phyloP scores from a whole-genome alignment of 2,113 vertebrate species.

The Chaetorhynchus papuensis region DNA sequence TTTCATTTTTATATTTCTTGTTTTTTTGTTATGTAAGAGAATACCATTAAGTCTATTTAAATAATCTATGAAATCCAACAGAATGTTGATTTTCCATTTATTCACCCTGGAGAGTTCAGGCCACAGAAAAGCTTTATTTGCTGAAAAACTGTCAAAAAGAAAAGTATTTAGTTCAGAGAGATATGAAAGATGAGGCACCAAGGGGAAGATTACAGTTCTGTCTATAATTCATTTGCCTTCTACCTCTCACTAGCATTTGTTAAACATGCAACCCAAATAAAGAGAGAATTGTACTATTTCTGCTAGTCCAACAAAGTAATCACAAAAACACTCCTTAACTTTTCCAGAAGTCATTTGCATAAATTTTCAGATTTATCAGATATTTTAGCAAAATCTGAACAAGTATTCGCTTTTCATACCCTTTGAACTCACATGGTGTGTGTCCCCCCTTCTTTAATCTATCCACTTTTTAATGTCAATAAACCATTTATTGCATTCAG shows the following conservation, averaged over 20 bases:
- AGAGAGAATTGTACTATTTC: background rate
- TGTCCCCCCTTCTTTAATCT: background rate
- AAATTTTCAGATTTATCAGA: background rate
- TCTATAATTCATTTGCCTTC: background rate
- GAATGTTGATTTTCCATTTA: constrained; percentile 14
- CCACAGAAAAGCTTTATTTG: background rate
- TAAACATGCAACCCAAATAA: background rate
- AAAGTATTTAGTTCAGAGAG: background rate
- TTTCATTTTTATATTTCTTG: background rate
- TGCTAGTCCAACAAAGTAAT: background rate
- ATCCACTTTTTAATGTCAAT: background rate
- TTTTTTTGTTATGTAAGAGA: background rate
- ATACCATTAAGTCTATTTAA: background rate
- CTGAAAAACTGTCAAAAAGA: background rate
- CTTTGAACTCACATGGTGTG: background rate
- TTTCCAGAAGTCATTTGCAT: background rate
- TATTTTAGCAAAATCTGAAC: background rate
- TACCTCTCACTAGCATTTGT: background rate
- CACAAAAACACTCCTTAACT: background rate
- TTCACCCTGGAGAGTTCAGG: background rate
- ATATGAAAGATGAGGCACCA: background rate
- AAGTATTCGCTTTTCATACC: background rate
- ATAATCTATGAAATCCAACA: background rate
- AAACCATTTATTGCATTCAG: background rate
- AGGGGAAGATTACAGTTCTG: background rate